Evolutionary conservation across 2,113 vertebrate genomes (phyloP).

Genomic region (Maccullochella peelii): DNA sequence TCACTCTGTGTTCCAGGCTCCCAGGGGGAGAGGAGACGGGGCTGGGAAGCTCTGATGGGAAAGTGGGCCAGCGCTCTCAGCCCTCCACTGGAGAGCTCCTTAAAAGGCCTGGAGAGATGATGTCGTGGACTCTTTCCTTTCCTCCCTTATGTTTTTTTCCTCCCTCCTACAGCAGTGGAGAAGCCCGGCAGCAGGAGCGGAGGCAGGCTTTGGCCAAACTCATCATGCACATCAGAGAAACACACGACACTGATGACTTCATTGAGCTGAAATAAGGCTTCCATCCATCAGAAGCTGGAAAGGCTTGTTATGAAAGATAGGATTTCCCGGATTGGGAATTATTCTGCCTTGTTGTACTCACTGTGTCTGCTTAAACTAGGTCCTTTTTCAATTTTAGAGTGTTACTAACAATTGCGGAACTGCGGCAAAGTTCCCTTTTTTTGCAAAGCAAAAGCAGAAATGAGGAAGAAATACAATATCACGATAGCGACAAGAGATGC

Average conservation of each 20-base stretch:
- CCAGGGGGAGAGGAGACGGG: conserved; percentile 62
- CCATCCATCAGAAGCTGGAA: conserved; percentile 63
- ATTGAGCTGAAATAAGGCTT: conserved; percentile 63
- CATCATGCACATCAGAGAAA: conserved; percentile 76
- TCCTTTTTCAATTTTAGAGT: background rate
- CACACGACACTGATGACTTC: conserved; percentile 76
- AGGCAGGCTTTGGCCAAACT: conserved; percentile 70
- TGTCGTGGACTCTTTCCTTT: conserved; percentile 76
- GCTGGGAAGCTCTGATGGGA: conserved; percentile 78
- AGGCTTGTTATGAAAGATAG: conserved; percentile 56
- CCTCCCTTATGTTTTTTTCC: conserved; percentile 45
- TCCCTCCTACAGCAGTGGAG: conserved; percentile 49
- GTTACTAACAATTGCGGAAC: conserved; percentile 22
- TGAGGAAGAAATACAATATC: conserved; percentile 39
- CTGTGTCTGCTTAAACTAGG: background rate
- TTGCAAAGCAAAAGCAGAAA: conserved; percentile 65
- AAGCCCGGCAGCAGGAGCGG: conserved; percentile 62
- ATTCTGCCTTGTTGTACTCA: background rate
- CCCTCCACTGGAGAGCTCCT: conserved; percentile 84
- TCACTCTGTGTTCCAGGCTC: conserved; percentile 61
- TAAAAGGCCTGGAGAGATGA: conserved; percentile 86
- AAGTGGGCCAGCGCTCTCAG: conserved; percentile 81
- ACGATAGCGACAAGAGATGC: conserved; percentile 27
- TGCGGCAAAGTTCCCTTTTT: conserved; percentile 48
- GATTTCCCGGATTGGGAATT: conserved; percentile 45